Conservation (phyloP, 2,797 vertebrate genomes). For the Brachyrhaphis roseni region DNA sequence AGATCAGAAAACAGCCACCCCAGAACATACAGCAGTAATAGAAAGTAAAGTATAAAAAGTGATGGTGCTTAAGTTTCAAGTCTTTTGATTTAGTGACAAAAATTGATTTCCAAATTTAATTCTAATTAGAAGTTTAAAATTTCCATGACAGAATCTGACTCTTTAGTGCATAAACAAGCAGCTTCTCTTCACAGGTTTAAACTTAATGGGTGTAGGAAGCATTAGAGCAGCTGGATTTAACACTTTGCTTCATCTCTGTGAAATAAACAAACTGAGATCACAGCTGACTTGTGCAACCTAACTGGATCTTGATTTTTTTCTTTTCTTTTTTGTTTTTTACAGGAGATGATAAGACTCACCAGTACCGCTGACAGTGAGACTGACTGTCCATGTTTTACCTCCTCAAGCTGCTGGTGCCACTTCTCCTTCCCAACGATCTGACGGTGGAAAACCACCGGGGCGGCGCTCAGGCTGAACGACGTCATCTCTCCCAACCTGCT, state of each 20-base stretch:
- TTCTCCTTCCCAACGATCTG: conserved; percentile 87
- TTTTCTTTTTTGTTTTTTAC: not conserved
- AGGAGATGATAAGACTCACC: not conserved
- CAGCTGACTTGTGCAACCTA: not conserved
- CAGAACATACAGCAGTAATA: not conserved
- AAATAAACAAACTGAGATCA: not conserved
- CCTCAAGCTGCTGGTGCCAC: conserved; percentile 90
- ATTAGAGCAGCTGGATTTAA: not conserved
- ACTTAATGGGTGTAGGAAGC: not conserved
- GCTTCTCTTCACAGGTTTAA: not conserved
- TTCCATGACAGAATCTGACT: not conserved
- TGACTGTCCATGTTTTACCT: conserved; percentile 78
- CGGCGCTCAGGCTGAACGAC: conserved; percentile 88
- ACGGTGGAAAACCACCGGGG: conserved; percentile 92
- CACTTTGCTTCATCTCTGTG: not conserved
- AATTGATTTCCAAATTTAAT: not conserved
- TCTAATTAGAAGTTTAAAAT: not conserved
- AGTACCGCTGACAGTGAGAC: not conserved
- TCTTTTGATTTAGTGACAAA: not conserved
- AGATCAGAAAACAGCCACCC: not conserved
- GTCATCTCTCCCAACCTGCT: conserved; percentile 74
- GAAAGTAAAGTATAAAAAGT: not conserved
- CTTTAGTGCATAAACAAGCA: not conserved
- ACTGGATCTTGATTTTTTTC: not conserved
- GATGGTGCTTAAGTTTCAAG: not conserved